Percentiles rank a stretch among this genome's conserved stretches.
Evolutionary conservation across 64 coral and sea anemone genomes (phyloP).

Genomic region (Montipora capricornis): DNA sequence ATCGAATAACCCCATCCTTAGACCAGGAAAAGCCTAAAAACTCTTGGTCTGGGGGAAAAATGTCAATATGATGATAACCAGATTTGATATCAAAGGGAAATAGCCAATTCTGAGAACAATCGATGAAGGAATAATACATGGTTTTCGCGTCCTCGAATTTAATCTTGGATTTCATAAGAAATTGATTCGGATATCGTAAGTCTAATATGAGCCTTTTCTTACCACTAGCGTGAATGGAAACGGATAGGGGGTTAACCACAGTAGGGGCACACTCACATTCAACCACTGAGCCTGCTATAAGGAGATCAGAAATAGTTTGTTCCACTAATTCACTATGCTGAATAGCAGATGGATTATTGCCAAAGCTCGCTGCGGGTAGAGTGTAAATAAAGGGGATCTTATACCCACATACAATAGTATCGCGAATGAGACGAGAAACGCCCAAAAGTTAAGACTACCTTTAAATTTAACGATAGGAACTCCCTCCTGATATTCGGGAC

Average conservation of each 20-base stretch:
- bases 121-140: constrained; percentile 28
- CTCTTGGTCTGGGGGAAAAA: no score
- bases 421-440: constrained; percentile 53
- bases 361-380: constrained; percentile 15
- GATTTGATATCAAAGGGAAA: neutral
- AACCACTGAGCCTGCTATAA: constrained; percentile 42
- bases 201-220: no score
- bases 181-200: no score
- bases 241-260: constrained; percentile 78
- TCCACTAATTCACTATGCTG: constrained; percentile 40
- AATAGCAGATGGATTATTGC: constrained; percentile 76
- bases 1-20: no score
- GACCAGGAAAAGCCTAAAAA: no score
- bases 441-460: neutral
- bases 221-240: constrained; percentile 68
- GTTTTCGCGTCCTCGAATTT: constrained; percentile 73
- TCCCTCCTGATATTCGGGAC: constrained; percentile 24
- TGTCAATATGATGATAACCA: no score
- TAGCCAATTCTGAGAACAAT: constrained; percentile 4
- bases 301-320: constrained; percentile 61
- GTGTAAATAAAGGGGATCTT: constrained; percentile 62
- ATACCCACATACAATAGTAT: constrained; percentile 15
- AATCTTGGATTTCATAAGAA: constrained; percentile 49
- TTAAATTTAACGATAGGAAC: neutral
- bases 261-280: constrained; percentile 40